Percentiles rank a stretch among this genome's conserved stretches.
Conservation (phyloP, 2,113 vertebrate species). For the Leptosomus discolor region DNA sequence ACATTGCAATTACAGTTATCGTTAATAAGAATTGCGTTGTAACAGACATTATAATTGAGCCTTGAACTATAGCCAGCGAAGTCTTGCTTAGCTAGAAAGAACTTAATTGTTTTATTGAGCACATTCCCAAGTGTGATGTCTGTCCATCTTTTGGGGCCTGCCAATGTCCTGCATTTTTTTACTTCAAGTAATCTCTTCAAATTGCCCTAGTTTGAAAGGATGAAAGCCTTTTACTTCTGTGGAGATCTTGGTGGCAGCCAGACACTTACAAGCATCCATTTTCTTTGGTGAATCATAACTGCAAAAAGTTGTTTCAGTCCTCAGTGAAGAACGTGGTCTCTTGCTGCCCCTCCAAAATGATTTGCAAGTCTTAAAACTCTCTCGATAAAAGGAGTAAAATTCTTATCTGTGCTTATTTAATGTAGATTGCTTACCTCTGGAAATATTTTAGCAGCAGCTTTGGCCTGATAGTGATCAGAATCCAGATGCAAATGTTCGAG, state of each 20-base stretch:
- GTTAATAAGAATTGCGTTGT: constrained; percentile 9
- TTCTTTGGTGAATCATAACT: neutral
- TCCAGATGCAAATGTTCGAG: neutral
- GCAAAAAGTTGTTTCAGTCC: neutral
- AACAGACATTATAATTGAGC: constrained; percentile 1
- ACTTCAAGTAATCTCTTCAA: neutral
- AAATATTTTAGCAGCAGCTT: neutral
- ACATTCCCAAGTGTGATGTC: neutral
- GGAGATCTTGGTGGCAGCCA: neutral
- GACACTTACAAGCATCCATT: neutral
- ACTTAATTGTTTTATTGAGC: neutral
- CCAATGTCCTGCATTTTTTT: neutral
- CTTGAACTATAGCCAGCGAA: neutral
- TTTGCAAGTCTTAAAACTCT: neutral
- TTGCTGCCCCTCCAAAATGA: neutral
- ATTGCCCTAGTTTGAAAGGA: neutral
- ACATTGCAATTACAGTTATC: neutral
- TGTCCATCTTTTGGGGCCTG: neutral
- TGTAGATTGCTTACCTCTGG: neutral
- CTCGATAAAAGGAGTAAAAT: neutral
- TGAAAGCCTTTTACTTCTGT: neutral
- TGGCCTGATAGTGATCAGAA: neutral
- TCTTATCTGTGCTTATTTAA: neutral
- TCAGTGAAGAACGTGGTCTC: neutral
- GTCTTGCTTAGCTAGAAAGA: neutral